Evolutionary conservation across 2,113 vertebrate genomes (phyloP), one percentile per base, ranked within the genome.

Genomic region (Myotis davidii): DNA sequence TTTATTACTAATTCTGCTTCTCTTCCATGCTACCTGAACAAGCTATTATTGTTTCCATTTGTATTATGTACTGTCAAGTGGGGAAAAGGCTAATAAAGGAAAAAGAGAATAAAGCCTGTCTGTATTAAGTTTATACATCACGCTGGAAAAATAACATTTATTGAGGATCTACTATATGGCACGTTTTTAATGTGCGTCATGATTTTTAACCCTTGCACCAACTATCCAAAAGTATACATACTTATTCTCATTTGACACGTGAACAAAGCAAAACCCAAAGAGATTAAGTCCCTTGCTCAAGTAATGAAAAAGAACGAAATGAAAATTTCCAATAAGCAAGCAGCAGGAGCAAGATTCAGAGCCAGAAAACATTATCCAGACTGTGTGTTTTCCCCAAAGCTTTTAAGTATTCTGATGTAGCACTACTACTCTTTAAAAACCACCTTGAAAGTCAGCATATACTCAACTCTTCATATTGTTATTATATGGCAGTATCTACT

Each of bases 41-140:
- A 97, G 96, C 84, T 64, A 37, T 56, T 96, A 97, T 92, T 97
- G 87, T 96, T 97, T 95, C 95, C 70, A 73, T 70, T 85, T 95
- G 25, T 65, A 45, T 76, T 90, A n/a, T 97, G 37, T 87, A 96
- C 89, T 92, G 70, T 97, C 94, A 97, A 91, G 67, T 69, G 90
- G 91, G 64, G 21, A 52, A 61, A 97, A 95, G 73, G 91, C 52
- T 94, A 89, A 86, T 61, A 94, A 91, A 96, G 34, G 1, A 64
- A 83, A 95, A 81, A 23, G 18, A n/a, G 4, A 88, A 29, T 50
- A 67, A 56, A 76, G 21, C 34, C 17, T n/a, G 21, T 37, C 45
- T 87, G 10, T 39, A 6, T 32, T 25, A 10, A 70, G 20, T 1
- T 5, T 25, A 25, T 5, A 14, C 7, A 21, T 65, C 5, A 8